These are phyloP conservation scores for Psittacula derbiana DNA, from an alignment of 2,797 vertebrate genomes.

Conservation along the genomic window DNA sequence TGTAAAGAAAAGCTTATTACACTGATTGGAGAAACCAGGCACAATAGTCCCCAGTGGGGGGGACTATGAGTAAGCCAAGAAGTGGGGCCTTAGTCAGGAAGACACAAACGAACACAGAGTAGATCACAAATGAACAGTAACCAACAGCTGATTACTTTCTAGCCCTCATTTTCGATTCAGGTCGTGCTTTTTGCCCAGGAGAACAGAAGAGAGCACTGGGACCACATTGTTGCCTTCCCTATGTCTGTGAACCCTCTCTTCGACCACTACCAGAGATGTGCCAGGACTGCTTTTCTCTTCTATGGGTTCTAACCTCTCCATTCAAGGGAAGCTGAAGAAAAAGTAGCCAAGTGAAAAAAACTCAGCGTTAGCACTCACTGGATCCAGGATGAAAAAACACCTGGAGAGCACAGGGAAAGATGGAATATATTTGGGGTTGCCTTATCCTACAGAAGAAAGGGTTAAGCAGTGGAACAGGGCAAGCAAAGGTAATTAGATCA, in stretches of 20 bases:
- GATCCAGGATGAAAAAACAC: background rate
- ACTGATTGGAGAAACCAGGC: background rate
- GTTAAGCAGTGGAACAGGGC: background rate
- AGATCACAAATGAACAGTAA: background rate
- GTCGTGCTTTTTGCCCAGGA: background rate
- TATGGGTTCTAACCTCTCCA: background rate
- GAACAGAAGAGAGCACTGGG: background rate
- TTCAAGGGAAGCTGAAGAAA: background rate
- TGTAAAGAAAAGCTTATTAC: background rate
- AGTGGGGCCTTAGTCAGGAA: background rate
- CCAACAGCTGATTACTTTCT: background rate
- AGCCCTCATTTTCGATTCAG: fast-evolving
- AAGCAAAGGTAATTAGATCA: background rate
- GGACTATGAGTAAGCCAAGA: background rate
- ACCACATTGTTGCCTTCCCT: background rate
- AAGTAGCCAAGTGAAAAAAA: background rate
- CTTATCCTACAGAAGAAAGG: background rate
- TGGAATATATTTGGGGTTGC: background rate
- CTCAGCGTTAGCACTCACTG: background rate
- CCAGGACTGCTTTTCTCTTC: background rate
- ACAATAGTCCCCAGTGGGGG: background rate
- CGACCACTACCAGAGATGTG: background rate
- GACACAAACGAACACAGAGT: background rate
- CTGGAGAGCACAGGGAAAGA: background rate
- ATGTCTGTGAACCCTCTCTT: background rate